Evolutionary conservation across 2,888 invertebrate species (phyloP).

Genomic region (Chrysolina americana): DNA sequence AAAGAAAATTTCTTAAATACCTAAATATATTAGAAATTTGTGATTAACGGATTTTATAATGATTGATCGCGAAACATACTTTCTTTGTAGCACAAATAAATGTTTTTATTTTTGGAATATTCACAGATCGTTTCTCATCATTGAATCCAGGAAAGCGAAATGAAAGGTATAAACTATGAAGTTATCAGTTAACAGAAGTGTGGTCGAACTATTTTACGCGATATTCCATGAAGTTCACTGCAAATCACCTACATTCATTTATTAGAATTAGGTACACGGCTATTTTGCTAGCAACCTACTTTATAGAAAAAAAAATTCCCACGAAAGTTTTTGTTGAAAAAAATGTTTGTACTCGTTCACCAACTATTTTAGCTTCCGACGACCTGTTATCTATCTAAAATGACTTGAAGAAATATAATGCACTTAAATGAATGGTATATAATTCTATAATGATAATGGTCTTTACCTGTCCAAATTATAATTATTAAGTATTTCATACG

Average conservation of each 20-base stretch:
- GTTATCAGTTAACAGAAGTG: not conserved
- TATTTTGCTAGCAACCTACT: constrained; percentile 35
- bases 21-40: too few relatives aligned
- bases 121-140: constrained; percentile 13
- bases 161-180: not conserved
- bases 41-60: too few relatives aligned
- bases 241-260: constrained; percentile 2
- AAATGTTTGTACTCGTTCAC: not conserved
- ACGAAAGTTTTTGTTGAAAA: not conserved
- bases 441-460: too few relatives aligned
- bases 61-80: too few relatives aligned
- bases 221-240: not conserved
- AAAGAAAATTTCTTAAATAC: too few relatives aligned
- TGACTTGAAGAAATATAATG: too few relatives aligned
- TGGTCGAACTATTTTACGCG: constrained; percentile 2
- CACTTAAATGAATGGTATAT: too few relatives aligned
- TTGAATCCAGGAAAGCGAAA: not conserved
- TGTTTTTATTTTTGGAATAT: not conserved
- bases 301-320: constrained; percentile 27
- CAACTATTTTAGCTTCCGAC: too few relatives aligned
- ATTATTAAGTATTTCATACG: too few relatives aligned
- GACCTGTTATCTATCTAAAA: too few relatives aligned
- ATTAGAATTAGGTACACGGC: not conserved
- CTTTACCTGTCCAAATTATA: too few relatives aligned
- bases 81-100: not conserved